Conservation (phyloP, 1,140 invertebrate species). For the Drosophila burlai region DNA sequence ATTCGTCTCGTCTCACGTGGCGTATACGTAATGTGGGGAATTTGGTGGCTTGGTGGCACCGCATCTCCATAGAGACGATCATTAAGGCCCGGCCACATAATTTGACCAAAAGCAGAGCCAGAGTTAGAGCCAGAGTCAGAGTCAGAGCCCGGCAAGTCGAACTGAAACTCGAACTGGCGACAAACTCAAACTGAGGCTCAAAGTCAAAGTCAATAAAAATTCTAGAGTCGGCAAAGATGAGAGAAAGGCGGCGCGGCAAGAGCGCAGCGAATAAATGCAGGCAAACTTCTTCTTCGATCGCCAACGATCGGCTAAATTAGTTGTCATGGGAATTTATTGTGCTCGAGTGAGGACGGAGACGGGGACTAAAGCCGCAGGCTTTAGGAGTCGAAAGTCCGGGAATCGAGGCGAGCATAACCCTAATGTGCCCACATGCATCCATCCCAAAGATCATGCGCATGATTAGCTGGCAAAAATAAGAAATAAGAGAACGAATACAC, state of each 20-base stretch:
- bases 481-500: neutral
- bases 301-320: slow-evolving; percentile 73
- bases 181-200: slow-evolving; percentile 39
- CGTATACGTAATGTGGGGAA: slow-evolving; percentile 70
- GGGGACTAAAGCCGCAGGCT: slow-evolving; percentile 14
- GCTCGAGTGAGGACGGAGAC: slow-evolving; percentile 45
- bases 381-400: slow-evolving; percentile 1
- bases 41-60: slow-evolving; percentile 33
- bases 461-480: slow-evolving; percentile 54
- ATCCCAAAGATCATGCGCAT: slow-evolving; percentile 70
- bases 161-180: slow-evolving; percentile 28
- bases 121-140: neutral
- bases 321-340: slow-evolving; percentile 83
- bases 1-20: slow-evolving; percentile 43
- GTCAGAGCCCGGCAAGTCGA: slow-evolving; percentile 8
- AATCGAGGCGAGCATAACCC: slow-evolving; percentile 31
- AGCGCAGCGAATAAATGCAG: slow-evolving; percentile 51
- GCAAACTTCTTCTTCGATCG: slow-evolving; percentile 49
- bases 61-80: slow-evolving; percentile 68
- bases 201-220: slow-evolving; percentile 77
- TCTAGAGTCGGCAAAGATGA: slow-evolving; percentile 62
- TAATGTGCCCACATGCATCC: slow-evolving; percentile 56
- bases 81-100: slow-evolving; percentile 66
- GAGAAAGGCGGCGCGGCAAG: slow-evolving; percentile 5
- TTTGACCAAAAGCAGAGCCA: slow-evolving; percentile 63